phyloP scores from a whole-genome alignment of 1,140 invertebrate genomes.

The Mercenaria mercenaria region DNA sequence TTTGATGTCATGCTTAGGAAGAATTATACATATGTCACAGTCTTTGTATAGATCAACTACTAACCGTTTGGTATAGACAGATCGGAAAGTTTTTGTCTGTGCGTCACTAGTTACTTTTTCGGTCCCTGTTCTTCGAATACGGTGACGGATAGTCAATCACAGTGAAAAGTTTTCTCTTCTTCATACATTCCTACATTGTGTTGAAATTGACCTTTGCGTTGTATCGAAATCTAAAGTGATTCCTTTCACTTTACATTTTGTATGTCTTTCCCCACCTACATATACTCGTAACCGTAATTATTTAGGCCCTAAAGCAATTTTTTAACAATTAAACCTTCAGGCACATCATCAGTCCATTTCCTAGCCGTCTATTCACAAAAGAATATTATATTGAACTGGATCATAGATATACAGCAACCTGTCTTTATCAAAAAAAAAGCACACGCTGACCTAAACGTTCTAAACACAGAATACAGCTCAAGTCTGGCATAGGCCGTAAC shows the following conservation, averaged over 20 bases:
- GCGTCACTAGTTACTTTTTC: neutral
- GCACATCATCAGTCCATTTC: slow-evolving; percentile 26
- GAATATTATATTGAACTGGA: slow-evolving; percentile 10
- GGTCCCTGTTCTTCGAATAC: neutral
- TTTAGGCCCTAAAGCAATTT: neutral
- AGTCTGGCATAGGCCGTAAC: neutral
- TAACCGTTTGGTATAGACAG: neutral
- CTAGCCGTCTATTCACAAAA: neutral
- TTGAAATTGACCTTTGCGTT: neutral
- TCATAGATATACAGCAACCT: slow-evolving; percentile 17
- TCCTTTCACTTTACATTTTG: slow-evolving; percentile 12
- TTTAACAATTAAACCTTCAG: neutral
- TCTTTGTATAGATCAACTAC: neutral
- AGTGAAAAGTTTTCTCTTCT: neutral
- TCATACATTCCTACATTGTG: neutral
- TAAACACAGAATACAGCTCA: neutral
- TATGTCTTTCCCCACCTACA: neutral
- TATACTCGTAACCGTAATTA: slow-evolving; percentile 25
- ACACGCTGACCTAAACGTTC: neutral
- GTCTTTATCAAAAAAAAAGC: slow-evolving; percentile 16
- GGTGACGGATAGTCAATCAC: neutral
- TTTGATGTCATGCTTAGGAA: neutral
- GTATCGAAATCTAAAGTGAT: neutral
- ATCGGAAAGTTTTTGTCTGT: no score
- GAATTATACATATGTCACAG: neutral